A percentile compares a stretch with the other conserved stretches of the same genome.
Evolutionary conservation across 2,888 invertebrate genomes (phyloP).

Genomic region (Tipula unca): DNA sequence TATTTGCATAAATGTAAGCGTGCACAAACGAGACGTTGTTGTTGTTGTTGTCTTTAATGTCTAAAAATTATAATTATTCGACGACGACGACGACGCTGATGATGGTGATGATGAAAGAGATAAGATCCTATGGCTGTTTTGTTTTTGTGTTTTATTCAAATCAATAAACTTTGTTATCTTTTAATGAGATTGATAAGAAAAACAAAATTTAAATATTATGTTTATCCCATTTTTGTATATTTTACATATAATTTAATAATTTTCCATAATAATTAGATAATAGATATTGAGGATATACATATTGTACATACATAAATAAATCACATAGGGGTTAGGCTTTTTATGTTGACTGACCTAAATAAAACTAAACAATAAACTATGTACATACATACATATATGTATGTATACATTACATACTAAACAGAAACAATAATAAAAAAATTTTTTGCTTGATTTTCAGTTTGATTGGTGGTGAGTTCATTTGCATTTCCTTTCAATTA

Average conservation of each 20-base stretch:
- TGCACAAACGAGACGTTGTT: neutral
- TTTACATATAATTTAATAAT: neutral
- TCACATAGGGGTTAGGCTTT: neutral
- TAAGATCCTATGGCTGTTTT: neutral
- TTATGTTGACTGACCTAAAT: neutral
- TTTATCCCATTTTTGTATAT: neutral
- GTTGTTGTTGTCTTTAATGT: neutral
- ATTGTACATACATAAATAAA: neutral
- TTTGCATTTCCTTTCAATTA: too few species aligned
- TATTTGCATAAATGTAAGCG: neutral
- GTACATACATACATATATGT: too few species aligned
- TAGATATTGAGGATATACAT: neutral
- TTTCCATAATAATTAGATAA: neutral
- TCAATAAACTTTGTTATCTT: neutral
- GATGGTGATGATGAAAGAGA: neutral
- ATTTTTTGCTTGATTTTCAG: too few species aligned
- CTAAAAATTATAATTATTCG: neutral
- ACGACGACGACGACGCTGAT: neutral
- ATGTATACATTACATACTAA: too few species aligned
- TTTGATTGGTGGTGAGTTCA: too few species aligned
- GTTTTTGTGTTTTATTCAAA: neutral
- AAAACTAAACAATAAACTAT: neutral
- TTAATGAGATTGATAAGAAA: constrained; percentile 1
- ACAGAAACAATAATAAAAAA: too few species aligned
- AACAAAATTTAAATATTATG: constrained; percentile 4